phyloP scores from a whole-genome alignment of 2,797 vertebrate genomes.

The Rachycentron canadum region DNA sequence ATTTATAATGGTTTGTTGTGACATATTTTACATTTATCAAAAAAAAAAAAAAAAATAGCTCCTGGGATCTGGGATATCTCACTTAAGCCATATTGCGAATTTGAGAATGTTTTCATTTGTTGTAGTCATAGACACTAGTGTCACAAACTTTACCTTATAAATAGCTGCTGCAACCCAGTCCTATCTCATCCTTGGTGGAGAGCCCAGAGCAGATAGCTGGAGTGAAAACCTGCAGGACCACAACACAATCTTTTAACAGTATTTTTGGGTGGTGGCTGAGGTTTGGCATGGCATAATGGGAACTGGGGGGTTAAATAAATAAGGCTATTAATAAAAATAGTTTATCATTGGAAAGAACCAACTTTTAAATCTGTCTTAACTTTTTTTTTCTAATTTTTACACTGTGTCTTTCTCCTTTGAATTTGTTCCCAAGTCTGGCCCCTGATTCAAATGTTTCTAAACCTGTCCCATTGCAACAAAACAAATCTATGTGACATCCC shows the following conservation, averaged over 20 bases:
- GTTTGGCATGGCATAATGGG: neutral
- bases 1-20: no score
- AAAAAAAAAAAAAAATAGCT: no score
- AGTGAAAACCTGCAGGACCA: no score
- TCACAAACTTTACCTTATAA: neutral
- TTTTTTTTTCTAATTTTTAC: neutral
- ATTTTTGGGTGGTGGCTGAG: neutral
- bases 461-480: neutral
- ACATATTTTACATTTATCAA: no score
- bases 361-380: no score
- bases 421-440: neutral
- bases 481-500: neutral
- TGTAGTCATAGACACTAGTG: neutral
- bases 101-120: no score
- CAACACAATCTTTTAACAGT: no score
- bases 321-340: neutral
- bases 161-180: conserved; percentile 2
- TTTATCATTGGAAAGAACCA: neutral
- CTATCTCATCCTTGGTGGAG: neutral
- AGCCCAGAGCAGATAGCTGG: neutral
- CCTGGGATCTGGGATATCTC: no score
- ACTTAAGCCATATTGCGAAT: no score
- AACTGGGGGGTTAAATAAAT: no score
- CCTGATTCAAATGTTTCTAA: neutral
- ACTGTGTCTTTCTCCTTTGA: neutral